phyloP scores from a whole-genome alignment of 2,888 invertebrate species.

The Capitulum mitella region DNA sequence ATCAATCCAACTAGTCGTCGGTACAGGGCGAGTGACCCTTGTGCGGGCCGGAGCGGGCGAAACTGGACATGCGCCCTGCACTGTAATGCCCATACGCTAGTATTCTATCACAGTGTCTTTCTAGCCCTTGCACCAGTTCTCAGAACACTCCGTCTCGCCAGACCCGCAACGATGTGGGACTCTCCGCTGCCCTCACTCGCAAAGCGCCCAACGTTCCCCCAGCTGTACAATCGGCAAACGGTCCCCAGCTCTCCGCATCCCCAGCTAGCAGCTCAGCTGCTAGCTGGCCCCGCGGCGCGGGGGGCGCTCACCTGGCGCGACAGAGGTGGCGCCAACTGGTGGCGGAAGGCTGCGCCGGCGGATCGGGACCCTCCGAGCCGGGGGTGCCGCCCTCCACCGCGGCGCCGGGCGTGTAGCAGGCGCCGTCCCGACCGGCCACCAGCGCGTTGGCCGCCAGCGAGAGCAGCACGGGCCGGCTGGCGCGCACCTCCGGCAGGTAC shows the following conservation, averaged over 20 bases:
- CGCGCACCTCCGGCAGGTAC: slow-evolving; percentile 23
- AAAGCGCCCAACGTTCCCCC: neutral
- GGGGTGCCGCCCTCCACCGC: neutral
- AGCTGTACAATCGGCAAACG: neutral
- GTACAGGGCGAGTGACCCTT: no score
- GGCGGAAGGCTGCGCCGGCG: neutral
- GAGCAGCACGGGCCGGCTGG: slow-evolving; percentile 19
- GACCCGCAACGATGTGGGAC: no score
- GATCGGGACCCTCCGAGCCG: neutral
- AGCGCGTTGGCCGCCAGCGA: slow-evolving; percentile 5
- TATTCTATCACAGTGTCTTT: no score
- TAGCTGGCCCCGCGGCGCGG: neutral
- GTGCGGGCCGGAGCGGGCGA: no score
- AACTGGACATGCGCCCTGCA: no score
- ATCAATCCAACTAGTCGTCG: no score
- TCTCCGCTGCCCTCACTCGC: no score
- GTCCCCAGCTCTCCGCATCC: no score
- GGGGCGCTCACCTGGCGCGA: slow-evolving; percentile 20
- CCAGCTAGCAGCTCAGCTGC: no score
- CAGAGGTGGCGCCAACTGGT: slow-evolving; percentile 15
- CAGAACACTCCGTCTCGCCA: no score
- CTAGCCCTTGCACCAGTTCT: no score
- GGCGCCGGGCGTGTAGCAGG: neutral
- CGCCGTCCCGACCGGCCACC: neutral
- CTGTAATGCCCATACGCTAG: no score